Evolutionary conservation across 2,888 invertebrate genomes (phyloP).

Genomic region (Pristionchus mayeri): DNA sequence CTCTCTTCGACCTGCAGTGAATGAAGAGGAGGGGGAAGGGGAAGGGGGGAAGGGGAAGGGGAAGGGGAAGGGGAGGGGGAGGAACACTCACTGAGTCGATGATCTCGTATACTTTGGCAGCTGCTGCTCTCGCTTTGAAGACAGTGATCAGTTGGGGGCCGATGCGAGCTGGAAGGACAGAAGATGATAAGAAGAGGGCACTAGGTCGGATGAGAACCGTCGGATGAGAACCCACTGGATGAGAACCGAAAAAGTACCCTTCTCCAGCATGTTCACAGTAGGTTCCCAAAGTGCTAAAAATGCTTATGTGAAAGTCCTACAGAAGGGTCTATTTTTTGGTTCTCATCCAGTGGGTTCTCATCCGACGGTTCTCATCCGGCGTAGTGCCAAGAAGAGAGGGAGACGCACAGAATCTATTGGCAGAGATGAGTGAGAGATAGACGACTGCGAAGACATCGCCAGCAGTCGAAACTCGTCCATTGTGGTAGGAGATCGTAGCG

Average conservation of each 20-base stretch:
- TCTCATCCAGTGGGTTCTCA: too few relatives aligned
- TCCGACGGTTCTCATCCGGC: too few relatives aligned
- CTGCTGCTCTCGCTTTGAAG: conserved; percentile 9
- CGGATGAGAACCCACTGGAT: too few relatives aligned
- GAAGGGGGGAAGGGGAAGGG: background rate
- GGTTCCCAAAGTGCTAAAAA: too few relatives aligned
- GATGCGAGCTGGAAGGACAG: background rate
- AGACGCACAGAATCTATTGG: background rate
- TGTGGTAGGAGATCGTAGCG: background rate
- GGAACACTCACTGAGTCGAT: background rate
- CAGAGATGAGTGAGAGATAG: background rate
- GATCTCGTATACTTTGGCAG: conserved; percentile 5
- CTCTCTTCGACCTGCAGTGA: background rate
- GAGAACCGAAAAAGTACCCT: too few relatives aligned
- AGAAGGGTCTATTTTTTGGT: too few relatives aligned
- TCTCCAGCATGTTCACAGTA: too few relatives aligned
- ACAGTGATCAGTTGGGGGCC: conserved; percentile 9
- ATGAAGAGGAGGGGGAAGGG: background rate
- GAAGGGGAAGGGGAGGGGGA: too few relatives aligned
- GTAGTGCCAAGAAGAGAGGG: too few relatives aligned
- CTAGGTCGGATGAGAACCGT: background rate
- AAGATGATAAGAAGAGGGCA: too few relatives aligned
- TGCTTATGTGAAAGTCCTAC: too few relatives aligned
- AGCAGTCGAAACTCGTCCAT: conserved; percentile 3
- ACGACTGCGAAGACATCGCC: background rate